A percentile compares a stretch with the other conserved stretches of the same genome.
Evolutionary conservation across 2,888 invertebrate genomes (phyloP).

Genomic region (Bombylius major): DNA sequence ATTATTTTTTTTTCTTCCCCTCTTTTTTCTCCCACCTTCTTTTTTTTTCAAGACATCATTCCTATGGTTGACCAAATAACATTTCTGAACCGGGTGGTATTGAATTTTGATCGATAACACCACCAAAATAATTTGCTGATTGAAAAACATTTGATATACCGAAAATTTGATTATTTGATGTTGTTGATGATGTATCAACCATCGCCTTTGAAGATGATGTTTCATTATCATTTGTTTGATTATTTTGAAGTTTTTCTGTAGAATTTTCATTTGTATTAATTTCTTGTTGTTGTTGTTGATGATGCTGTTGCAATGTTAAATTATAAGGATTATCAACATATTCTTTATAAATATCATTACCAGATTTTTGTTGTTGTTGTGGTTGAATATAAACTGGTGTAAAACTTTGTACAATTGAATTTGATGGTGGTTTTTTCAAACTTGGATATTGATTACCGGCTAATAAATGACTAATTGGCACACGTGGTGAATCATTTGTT

Average conservation of each 20-base stretch:
- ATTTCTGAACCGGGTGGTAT: constrained; percentile 50
- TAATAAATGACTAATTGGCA: constrained; percentile 30
- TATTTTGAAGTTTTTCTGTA: background rate
- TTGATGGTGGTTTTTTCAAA: constrained; percentile 21
- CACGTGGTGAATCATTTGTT: constrained; percentile 9
- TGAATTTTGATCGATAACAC: constrained; percentile 38
- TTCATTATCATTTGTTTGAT: constrained; percentile 4
- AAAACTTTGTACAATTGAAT: constrained; percentile 33
- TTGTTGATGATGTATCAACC: constrained; percentile 1
- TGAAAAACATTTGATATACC: constrained; percentile 42
- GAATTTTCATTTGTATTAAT: background rate
- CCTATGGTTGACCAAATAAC: constrained; percentile 41
- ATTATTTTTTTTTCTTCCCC: too few species aligned
- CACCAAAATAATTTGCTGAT: constrained; percentile 53
- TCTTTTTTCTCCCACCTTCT: too few species aligned
- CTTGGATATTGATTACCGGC: constrained; percentile 31
- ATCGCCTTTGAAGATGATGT: constrained; percentile 12
- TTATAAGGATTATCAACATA: constrained; percentile 36
- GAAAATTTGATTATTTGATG: constrained; percentile 14
- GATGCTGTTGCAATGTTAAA: constrained; percentile 32
- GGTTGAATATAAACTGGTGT: constrained; percentile 24
- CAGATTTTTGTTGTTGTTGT: constrained; percentile 15
- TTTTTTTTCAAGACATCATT: too few species aligned
- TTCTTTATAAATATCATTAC: constrained; percentile 31
- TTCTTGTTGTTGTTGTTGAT: constrained; percentile 16